Conservation (phyloP, 1,140 invertebrate genomes). For the Meloidogyne chitwoodi region DNA sequence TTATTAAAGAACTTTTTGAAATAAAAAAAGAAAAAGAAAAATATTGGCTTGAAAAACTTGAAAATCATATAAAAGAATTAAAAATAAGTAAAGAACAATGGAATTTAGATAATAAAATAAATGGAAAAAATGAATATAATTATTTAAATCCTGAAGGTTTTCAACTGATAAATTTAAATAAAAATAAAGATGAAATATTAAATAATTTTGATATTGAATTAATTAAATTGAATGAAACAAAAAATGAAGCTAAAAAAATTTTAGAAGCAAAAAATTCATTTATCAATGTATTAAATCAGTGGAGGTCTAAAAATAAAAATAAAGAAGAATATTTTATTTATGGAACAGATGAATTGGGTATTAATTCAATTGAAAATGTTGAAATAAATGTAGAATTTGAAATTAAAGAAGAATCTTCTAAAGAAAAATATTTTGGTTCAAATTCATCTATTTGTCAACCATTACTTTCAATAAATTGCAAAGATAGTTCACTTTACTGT, state of each 20-base stretch:
- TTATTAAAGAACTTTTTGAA: no score
- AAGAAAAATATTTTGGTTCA: background rate
- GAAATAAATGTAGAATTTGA: background rate
- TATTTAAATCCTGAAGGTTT: background rate
- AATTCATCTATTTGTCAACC: background rate
- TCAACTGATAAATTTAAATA: background rate
- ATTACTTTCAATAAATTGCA: background rate
- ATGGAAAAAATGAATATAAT: background rate
- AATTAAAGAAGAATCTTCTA: background rate
- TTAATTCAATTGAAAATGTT: background rate
- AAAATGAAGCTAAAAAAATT: background rate
- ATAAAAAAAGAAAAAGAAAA: background rate
- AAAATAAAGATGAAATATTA: background rate
- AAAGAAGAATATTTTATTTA: background rate
- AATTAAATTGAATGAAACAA: no score
- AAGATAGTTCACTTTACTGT: background rate
- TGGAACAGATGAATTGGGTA: background rate
- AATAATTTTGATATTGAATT: background rate
- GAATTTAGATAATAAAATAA: background rate
- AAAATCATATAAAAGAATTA: background rate
- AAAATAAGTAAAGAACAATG: background rate
- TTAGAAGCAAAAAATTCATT: background rate
- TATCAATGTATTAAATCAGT: background rate
- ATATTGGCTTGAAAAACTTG: background rate
- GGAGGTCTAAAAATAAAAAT: background rate